Evolutionary conservation across 2,113 vertebrate genomes (phyloP).

Genomic region (Pterocles orientalis): DNA sequence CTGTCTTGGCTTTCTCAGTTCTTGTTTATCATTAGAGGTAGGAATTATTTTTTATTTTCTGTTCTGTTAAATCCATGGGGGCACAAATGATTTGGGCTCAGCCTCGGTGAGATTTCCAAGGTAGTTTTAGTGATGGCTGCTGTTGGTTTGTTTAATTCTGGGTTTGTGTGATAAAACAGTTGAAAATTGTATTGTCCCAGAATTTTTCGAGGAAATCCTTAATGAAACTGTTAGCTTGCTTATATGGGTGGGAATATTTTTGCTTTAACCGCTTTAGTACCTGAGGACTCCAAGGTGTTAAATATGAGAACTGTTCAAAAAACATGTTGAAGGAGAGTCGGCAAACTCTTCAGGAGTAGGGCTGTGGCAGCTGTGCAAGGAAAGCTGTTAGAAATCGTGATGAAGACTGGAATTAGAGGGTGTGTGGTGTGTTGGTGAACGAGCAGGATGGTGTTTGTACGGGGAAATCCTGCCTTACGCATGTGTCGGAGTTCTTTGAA

Average conservation of each 20-base stretch:
- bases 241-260: not conserved
- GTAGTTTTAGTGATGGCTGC: not conserved
- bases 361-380: not conserved
- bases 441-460: rapidly evolving
- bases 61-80: no score
- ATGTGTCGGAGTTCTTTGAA: no score
- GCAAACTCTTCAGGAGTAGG: not conserved
- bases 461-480: rapidly evolving
- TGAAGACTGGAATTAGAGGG: not conserved
- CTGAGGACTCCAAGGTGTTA: not conserved
- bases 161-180: not conserved
- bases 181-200: not conserved
- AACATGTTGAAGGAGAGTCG: no score
- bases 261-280: not conserved
- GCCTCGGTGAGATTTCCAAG: not conserved
- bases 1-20: not conserved
- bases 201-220: not conserved
- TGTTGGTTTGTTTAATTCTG: not conserved
- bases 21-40: not conserved
- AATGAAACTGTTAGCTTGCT: not conserved
- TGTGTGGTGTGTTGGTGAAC: not conserved
- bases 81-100: not conserved
- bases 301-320: not conserved
- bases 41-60: no score
- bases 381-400: not conserved